Evolutionary conservation across 2,113 vertebrate genomes (phyloP).

Genomic region (Oenanthe melanoleuca): DNA sequence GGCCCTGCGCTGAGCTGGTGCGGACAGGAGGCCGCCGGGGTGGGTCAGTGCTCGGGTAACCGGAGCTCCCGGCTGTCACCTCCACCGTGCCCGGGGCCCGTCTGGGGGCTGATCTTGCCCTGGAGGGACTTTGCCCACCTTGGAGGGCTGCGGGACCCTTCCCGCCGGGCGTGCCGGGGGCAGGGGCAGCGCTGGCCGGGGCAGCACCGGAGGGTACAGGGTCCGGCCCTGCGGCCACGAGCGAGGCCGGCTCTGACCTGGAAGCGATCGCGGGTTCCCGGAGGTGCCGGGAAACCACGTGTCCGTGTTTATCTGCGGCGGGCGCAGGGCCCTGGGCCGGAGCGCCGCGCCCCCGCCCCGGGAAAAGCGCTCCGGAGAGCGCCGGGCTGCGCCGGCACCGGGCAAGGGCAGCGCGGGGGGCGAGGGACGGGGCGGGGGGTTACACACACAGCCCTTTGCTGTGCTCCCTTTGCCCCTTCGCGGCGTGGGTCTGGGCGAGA

Average conservation of each 20-base stretch:
- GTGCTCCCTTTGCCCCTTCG: too few relatives aligned
- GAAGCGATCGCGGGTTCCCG: slow-evolving; percentile 35
- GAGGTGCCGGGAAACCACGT: slow-evolving; percentile 51
- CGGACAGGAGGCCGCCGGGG: not conserved
- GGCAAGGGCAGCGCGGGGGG: not conserved
- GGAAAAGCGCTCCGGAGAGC: not conserved
- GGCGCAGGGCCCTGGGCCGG: not conserved
- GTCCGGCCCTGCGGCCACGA: not conserved
- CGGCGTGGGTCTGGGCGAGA: not conserved
- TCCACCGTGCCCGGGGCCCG: not conserved
- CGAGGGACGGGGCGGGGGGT: not conserved
- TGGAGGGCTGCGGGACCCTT: not conserved
- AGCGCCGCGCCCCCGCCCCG: not conserved
- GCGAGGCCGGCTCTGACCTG: slow-evolving; percentile 17
- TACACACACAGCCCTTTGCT: not conserved
- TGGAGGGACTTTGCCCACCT: not conserved
- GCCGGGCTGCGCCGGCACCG: not conserved
- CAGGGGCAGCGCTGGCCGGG: not conserved
- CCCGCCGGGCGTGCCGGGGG: too few relatives aligned
- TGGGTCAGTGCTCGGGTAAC: rapidly evolving
- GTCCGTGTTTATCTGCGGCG: slow-evolving; percentile 14
- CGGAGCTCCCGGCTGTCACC: not conserved
- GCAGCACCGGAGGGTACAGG: not conserved
- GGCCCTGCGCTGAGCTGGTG: not conserved
- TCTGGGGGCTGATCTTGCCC: not conserved